Base-by-base conservation (phyloP, 2,113 vertebrate genomes). In the Chaetorhynchus papuensis region DNA sequence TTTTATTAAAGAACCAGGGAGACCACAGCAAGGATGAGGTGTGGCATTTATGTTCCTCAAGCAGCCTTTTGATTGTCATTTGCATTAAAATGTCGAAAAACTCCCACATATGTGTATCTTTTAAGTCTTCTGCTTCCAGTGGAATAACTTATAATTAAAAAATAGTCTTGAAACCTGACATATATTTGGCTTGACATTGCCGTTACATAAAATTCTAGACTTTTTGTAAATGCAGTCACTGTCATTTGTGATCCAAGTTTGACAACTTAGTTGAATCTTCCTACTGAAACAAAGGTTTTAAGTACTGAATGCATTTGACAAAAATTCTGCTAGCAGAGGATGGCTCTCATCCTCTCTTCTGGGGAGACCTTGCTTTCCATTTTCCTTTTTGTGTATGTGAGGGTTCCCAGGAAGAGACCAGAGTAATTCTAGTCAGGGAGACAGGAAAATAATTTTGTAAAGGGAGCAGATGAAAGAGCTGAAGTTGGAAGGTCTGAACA, bases 161-260 rank as follows among this genome's bases (percentile, higher is more conserved):
- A 97, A 68, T 80, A 88, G 44, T 83, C 92, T 90, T 94, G 44
- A 63, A 92, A 92, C 83, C 60, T 89, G 84, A 72, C 93, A 94
- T 70, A 33, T 92, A 94, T 94, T 97, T 97, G 95, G 90, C 83
- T 91, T 94, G 91, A 75, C 57, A 69, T n/a, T 87, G 65, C 33
- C 2, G 15, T 95, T 96, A 94, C 57, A 93, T 95, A 79, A 94
- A 96, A 68, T 92, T 37, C 39, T 68, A 95, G 68, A 89, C 53
- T 87, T 37, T 53, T 87, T 59, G 61, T 85, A 78, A 59, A 79
- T 53, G 77, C 54, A 70, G 76, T 70, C n/a, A 64, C 49, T 95
- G 64, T 89, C 59, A 86, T 88, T 91, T 95, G 21, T 91, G 68
- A 76, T 89, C 71, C 26, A 31, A 80, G 65, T 91, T 90, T 82